Base-by-base conservation (phyloP, 2,888 invertebrate species). In the Synanthedon tipuliformis region DNA sequence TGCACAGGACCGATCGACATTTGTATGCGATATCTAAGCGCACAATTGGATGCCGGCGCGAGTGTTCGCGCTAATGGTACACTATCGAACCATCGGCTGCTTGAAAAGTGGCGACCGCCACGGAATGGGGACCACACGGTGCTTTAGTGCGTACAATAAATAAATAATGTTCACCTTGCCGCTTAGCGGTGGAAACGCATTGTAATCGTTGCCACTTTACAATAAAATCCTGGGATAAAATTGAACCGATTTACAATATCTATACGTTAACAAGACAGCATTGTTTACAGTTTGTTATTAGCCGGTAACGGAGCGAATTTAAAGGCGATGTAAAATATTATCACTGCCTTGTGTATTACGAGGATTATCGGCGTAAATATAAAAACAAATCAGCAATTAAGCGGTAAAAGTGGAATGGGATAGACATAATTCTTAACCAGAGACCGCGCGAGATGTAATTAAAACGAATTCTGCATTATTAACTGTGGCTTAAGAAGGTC, bases 1-100 rank as follows among this genome's bases (percentile, higher is more conserved):
- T 15, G 15, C 15, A 15, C 48, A 45, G 15, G 18, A 34, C 72
- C 81, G 83, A 81, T 83, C 83, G 86, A 86, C 87, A 80, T 87
- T 86, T 87, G 87, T 87, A 87, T 87, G 81, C 86, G 81, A 78
- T 85, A 85, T 87, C 87, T 84, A 85, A 82, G 77, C 78, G 79
- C 79, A 86, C 87, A 87, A 87, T 87, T 87, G 86, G 85, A 83
- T 71, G 82, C 81, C 85, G 85, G 86, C 79, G 86, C 81, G 85
- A 83, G 66, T 77, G 77, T 84, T 85, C 82, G 86, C 87, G 82
- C 87, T 86, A 85, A 86, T 85, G 85, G 84, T 83, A 80, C 86
- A 82, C 78, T 87, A 87, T 87, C 86, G 78, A 76, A 68, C 76
- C 77, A 85, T 85, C 86, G 65, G 67, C 72, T 69, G 70, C 73